Conservation (phyloP, 1,140 invertebrate genomes). For the Zaprionus africanus region DNA sequence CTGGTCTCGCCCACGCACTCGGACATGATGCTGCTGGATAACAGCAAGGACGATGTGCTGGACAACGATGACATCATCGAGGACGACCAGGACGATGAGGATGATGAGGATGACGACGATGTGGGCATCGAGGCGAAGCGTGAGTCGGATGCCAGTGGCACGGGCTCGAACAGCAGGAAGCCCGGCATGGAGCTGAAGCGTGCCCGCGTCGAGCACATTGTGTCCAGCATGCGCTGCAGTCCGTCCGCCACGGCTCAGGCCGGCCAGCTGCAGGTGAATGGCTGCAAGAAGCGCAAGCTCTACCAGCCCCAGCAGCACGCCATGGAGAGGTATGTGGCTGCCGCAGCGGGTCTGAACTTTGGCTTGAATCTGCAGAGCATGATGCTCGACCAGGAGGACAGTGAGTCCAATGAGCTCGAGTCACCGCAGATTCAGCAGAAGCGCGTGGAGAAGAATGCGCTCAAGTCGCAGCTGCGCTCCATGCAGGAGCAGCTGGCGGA, state of each 20-base stretch:
- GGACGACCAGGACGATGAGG: constrained; percentile 84
- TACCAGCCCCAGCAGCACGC: constrained; percentile 97
- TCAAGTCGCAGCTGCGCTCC: constrained; percentile 93
- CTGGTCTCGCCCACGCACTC: constrained; percentile 88
- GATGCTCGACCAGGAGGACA: constrained; percentile 88
- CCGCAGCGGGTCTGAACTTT: constrained; percentile 85
- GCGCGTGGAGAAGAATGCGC: constrained; percentile 92
- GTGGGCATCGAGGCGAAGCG: constrained; percentile 84
- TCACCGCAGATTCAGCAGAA: constrained; percentile 91
- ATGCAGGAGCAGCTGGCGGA: constrained; percentile 95
- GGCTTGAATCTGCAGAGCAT: constrained; percentile 84
- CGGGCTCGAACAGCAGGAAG: constrained; percentile 63
- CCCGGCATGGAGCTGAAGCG: constrained; percentile 91
- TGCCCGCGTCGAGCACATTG: constrained; percentile 96
- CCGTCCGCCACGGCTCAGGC: constrained; percentile 88
- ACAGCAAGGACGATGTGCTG: constrained; percentile 88
- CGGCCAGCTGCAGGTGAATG: constrained; percentile 90
- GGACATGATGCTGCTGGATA: constrained; percentile 86
- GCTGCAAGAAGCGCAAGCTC: constrained; percentile 98
- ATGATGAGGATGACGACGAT: constrained; percentile 83
- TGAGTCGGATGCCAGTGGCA: constrained; percentile 55
- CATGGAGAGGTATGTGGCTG: constrained; percentile 88
- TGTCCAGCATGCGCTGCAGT: constrained; percentile 95
- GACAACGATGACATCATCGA: constrained; percentile 85
- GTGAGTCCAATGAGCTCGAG: constrained; percentile 90